Evolutionary conservation across 2,888 invertebrate species (phyloP), one percentile per base, ranked within the genome.

Genomic region (Cordylochernes scorpioides): DNA sequence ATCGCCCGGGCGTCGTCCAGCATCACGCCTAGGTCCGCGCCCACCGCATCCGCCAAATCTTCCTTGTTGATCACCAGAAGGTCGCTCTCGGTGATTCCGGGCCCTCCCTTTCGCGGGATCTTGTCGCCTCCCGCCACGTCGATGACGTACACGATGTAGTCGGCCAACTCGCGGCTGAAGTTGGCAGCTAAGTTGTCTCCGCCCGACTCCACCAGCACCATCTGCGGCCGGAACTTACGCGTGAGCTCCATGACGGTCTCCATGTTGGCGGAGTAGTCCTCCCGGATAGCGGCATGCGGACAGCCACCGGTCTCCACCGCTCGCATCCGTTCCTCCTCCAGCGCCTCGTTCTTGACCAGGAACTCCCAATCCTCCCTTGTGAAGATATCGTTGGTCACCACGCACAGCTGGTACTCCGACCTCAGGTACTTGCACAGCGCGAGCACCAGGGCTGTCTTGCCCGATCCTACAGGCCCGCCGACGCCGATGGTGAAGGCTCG

Each of bases 361-460:
- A 49, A 50, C 29, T 50, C 50, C 48, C 49, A 50, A 35, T 50
- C 50, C 32, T 49, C 49, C 25, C 50, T 50, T 9, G 49, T 50
- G 30, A 49, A 50, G 17, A 50, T 49, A 37, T 50, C 50, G 35
- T 50, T 50, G 5, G 49, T 50, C 17, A 50, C 46, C n/a, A 50
- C 48, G 43, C 50, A 50, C 2, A 50, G 34, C 13, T 40, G 42
- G 22, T 43, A 42, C 4, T 40, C 29, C 4, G 48, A 46, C 28
- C 46, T 32, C 8, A 50, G 31, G 25, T 42, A 35, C 30, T 40
- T 39, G 31, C 49, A 49, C 5, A 50, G 31, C 1, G 46, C 46
- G 9, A 50, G 39, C 8, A 49, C 46, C 7, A 49, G 33, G 8
- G 49, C 48, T 7, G 50, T 50, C 35, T 50, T 50, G 7, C 50